These are phyloP conservation scores for Helicoverpa armigera DNA, from an alignment of 1,140 invertebrate species.

Conservation along the genomic window DNA sequence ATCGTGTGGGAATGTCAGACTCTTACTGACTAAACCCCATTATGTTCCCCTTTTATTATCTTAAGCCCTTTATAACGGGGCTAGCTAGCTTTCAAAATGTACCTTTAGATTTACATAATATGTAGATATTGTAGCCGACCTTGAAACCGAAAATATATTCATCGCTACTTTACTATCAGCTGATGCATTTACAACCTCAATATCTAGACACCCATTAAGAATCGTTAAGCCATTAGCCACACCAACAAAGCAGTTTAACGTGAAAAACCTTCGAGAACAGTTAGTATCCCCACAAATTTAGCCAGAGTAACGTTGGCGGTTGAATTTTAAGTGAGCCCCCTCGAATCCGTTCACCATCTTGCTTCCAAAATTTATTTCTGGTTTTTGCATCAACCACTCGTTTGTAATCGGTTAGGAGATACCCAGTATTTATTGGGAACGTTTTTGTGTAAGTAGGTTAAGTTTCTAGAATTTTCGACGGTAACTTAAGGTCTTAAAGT, in stretches of 20 bases:
- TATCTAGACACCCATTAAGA: not conserved
- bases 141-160: too few relatives aligned
- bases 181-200: too few relatives aligned
- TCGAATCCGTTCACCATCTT: constrained; percentile 66
- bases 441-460: not conserved
- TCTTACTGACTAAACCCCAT: too few relatives aligned
- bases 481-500: not conserved
- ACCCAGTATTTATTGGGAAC: not conserved
- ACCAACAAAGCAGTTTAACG: not conserved
- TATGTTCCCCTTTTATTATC: too few relatives aligned
- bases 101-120: too few relatives aligned
- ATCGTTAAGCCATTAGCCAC: not conserved
- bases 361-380: constrained; percentile 74
- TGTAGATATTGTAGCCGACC: too few relatives aligned
- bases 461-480: not conserved
- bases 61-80: too few relatives aligned
- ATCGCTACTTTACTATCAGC: too few relatives aligned
- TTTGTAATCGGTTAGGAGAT: constrained; percentile 56
- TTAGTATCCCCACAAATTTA: constrained; percentile 45
- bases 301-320: constrained; percentile 64
- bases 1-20: too few relatives aligned
- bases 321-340: constrained; percentile 73
- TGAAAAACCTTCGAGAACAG: constrained; percentile 20
- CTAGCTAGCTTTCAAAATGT: too few relatives aligned
- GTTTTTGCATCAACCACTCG: constrained; percentile 73